Base-by-base conservation (phyloP, 1,140 invertebrate species). In the Anagrus nilaparvatae region DNA sequence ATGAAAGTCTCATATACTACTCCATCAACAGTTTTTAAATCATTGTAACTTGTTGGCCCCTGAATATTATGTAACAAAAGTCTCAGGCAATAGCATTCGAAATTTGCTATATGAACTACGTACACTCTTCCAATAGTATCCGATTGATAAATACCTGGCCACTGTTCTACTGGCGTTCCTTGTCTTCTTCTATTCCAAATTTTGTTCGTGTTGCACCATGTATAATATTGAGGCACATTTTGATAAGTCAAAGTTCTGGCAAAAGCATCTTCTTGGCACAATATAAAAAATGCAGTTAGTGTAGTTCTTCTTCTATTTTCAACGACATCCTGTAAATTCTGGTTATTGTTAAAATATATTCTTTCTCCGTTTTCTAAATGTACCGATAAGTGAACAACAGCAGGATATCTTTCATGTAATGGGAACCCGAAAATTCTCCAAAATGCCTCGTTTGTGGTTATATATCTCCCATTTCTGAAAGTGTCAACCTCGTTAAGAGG, bases 11-110 rank as follows among this genome's bases (percentile, higher is more conserved):
- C 24, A 6, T 7, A 7, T 27, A 7, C 24, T 27, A 7, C 6
- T 27, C 24, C 24, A 27, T 27, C 24, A 7, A 27, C 24, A 12
- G 12, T 27, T 27, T 12, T 27, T 27, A 27, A 27, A 27, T 6
- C 24, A 7, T 27, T 6, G 12, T 7, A 27, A 27, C 24, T 12
- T 6, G 6, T 27, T 6, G 12, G 24, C 6, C 24, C 60, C 34
- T 43, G 46, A 25, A 70, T 55, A 49, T 74, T 33, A 49, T 56
- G 39, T 47, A 73, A 52, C 38, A 71, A 52, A 35, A 71, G 31
- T 40, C 60, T 48, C 39, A 71, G 46, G 56, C 59, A 59, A 53
- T 49, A 70, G 31, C 59, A 57, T 55, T 67, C 59, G 5, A 40
- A 41, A 34, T 63, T 55, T 13, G 56, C 60, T n/a, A 58, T 55